Conservation (phyloP, 2,797 vertebrate species). For the Picus viridis region DNA sequence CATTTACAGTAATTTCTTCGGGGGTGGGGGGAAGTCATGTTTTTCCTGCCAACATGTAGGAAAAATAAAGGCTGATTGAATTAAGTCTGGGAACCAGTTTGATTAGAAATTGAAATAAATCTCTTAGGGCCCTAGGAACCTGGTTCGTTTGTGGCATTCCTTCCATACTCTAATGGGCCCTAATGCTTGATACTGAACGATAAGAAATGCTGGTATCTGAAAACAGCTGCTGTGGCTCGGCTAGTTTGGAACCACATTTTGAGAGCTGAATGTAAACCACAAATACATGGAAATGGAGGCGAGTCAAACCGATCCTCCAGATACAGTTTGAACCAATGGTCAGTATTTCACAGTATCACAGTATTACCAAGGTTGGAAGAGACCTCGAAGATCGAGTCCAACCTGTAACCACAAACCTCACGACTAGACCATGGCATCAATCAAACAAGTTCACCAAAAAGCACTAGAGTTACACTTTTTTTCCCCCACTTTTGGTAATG, state of each 20-base stretch:
- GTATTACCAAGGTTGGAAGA: no score
- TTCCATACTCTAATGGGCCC: slow-evolving; percentile 52
- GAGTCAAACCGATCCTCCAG: slow-evolving; percentile 43
- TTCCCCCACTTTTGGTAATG: neutral
- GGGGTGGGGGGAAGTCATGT: neutral
- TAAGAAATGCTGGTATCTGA: slow-evolving; percentile 52
- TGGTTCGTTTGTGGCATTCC: slow-evolving; percentile 53
- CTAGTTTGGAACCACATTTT: slow-evolving; percentile 43
- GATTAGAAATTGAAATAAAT: slow-evolving; percentile 70
- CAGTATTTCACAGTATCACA: no score
- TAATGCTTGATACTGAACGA: slow-evolving; percentile 31
- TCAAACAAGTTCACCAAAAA: neutral
- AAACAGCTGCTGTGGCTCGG: slow-evolving; percentile 67
- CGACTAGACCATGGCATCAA: no score
- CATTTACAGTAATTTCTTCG: slow-evolving; percentile 70
- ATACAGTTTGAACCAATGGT: slow-evolving; percentile 2
- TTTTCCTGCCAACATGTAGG: slow-evolving; percentile 55
- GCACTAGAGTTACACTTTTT: neutral
- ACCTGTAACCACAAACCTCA: no score
- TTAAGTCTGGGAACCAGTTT: slow-evolving; percentile 69
- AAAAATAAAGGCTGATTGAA: slow-evolving; percentile 68
- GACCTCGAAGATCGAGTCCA: no score
- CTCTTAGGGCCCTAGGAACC: slow-evolving; percentile 45
- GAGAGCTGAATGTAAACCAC: slow-evolving; percentile 47
- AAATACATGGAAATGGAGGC: slow-evolving; percentile 17